Conservation (phyloP, 1,140 invertebrate genomes). For the Calliphora vicina region DNA sequence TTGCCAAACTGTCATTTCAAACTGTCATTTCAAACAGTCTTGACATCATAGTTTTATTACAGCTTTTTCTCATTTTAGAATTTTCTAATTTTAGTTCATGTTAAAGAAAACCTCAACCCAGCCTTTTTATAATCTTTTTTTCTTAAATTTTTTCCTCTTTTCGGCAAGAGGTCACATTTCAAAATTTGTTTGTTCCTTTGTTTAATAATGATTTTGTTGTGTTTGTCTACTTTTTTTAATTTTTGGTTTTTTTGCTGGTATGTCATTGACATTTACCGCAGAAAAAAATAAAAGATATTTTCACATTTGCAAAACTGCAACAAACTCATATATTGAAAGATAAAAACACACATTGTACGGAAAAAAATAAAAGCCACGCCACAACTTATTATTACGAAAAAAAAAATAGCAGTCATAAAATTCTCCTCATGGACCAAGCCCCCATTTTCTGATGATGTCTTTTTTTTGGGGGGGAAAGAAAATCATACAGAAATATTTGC, state of each 20-base stretch:
- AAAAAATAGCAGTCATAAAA: conserved; percentile 31
- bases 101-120: background rate
- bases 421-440: conserved; percentile 33
- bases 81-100: background rate
- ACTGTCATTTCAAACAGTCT: too few relatives aligned
- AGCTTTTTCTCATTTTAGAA: background rate
- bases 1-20: too few relatives aligned
- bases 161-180: conserved; percentile 17
- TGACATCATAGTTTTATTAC: too few relatives aligned
- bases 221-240: background rate
- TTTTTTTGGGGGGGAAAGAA: background rate
- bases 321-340: conserved; percentile 2
- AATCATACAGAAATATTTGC: background rate
- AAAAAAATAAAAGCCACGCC: conserved; percentile 18
- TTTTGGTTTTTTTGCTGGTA: background rate
- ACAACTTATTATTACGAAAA: conserved; percentile 4
- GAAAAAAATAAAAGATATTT: conserved; percentile 1
- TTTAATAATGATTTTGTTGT: conserved; percentile 11
- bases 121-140: background rate
- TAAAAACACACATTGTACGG: background rate
- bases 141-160: background rate
- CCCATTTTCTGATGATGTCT: conserved; percentile 28
- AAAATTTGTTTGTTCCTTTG: conserved; percentile 21
- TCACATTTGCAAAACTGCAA: conserved; percentile 12
- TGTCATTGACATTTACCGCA: conserved; percentile 34